Percentiles rank a stretch among this genome's conserved stretches.
These are phyloP conservation scores for Tryphoninae sp. DNA, from an alignment of 2,888 invertebrate species.

Conservation along the genomic window DNA sequence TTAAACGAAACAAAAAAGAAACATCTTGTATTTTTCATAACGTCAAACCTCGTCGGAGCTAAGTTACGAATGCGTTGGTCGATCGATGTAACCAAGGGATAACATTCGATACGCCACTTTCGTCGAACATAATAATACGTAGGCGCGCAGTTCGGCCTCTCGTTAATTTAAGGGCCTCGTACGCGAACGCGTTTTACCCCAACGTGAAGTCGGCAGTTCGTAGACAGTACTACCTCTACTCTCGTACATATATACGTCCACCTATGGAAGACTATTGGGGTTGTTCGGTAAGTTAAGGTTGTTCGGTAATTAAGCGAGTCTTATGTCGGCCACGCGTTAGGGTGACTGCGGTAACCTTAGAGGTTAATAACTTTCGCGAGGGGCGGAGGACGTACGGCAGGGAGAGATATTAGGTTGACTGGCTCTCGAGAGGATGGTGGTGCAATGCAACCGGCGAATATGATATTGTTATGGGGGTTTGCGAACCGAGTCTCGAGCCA, in stretches of 20 bases:
- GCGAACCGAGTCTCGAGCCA: slow-evolving; percentile 44
- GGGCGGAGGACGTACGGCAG: slow-evolving; percentile 62
- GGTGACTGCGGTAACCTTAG: slow-evolving; percentile 79
- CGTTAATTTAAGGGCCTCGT: slow-evolving; percentile 56
- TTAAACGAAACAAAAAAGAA: too few species aligned
- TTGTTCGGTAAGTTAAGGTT: slow-evolving; percentile 71
- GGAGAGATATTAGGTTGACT: slow-evolving; percentile 57
- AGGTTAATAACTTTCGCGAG: slow-evolving; percentile 78
- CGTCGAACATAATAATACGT: slow-evolving; percentile 39
- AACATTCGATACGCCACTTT: slow-evolving; percentile 56
- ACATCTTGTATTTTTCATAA: too few species aligned
- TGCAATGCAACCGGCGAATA: slow-evolving; percentile 72
- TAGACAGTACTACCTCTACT: slow-evolving; percentile 19
- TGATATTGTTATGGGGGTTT: slow-evolving; percentile 77
- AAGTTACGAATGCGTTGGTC: background rate
- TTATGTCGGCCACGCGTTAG: slow-evolving; percentile 71
- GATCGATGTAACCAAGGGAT: slow-evolving; percentile 17
- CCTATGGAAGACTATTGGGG: slow-evolving; percentile 16
- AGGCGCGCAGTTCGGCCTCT: slow-evolving; percentile 56
- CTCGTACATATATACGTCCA: slow-evolving; percentile 3
- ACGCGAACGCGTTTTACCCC: slow-evolving; percentile 38
- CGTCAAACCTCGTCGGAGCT: background rate
- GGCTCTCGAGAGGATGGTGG: slow-evolving; percentile 51
- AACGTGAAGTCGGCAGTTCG: slow-evolving; percentile 41
- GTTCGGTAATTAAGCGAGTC: slow-evolving; percentile 77